Conservation (phyloP, 2,888 invertebrate species). For the Hipparchia semele region DNA sequence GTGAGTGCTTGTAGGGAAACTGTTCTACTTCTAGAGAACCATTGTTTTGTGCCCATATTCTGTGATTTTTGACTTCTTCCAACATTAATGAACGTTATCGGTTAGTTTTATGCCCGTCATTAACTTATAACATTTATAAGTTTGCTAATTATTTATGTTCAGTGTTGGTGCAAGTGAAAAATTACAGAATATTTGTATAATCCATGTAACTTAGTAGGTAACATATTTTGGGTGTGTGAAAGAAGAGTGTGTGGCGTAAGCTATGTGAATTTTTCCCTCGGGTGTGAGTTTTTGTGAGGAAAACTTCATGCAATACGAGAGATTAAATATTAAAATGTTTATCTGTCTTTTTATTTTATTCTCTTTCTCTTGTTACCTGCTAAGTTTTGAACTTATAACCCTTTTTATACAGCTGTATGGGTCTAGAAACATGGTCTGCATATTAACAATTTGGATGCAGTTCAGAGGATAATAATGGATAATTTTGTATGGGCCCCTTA, state of each 20-base stretch:
- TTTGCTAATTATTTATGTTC: background rate
- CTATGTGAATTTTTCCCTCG: conserved; percentile 50
- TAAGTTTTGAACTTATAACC: conserved; percentile 26
- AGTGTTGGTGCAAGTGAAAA: conserved; percentile 2
- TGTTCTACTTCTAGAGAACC: conserved; percentile 27
- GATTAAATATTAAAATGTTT: conserved; percentile 67
- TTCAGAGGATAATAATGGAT: too few species aligned
- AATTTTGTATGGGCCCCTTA: background rate
- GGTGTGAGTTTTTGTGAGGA: conserved; percentile 67
- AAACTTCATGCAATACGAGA: conserved; percentile 71
- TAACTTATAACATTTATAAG: background rate
- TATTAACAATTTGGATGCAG: too few species aligned
- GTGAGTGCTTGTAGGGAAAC: conserved; percentile 11
- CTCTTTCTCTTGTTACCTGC: conserved; percentile 39
- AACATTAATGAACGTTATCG: background rate
- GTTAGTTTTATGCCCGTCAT: background rate
- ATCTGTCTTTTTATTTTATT: conserved; percentile 51
- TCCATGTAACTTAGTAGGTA: conserved; percentile 48
- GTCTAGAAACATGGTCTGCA: too few species aligned
- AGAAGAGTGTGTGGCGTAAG: conserved; percentile 35
- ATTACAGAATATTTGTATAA: conserved; percentile 6
- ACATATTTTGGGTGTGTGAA: conserved; percentile 41
- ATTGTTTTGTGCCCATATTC: conserved; percentile 51
- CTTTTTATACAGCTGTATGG: background rate
- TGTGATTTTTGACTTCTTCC: conserved; percentile 45